Base-by-base conservation (phyloP, 2,888 invertebrate species). In the Diogma glabrata region DNA sequence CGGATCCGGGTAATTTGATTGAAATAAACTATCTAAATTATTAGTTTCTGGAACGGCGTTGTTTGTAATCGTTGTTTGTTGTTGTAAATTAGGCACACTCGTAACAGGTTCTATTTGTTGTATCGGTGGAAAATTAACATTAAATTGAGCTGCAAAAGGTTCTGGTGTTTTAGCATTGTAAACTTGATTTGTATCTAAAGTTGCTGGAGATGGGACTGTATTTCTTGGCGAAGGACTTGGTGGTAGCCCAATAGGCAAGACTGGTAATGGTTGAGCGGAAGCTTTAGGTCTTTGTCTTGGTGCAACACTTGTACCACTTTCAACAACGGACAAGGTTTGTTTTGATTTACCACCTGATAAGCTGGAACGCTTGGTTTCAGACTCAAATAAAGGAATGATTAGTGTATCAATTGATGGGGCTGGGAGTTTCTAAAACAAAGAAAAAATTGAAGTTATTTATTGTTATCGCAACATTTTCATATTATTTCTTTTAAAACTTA, bases 231-330 rank as follows among this genome's bases (percentile, higher is more conserved):
- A 73, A 19, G 77, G 77, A 64, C 76, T 76, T 30, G 76, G 75
- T 53, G 74, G 75, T 47, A 77, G 59, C 2, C 73, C 74, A 28
- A 77, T 59, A 7, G 75, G 74, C 48, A 77, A 63, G 58, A 70
- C 64, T 50, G 60, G 68, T 20, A 30, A 12, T 28, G 66, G 64
- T 50, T 73, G 68, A 6, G 70, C 67, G 55, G 63, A 60, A 20
- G 65, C 57, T 65, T 88, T 88, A 9, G 90, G 90, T 58, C 90
- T 73, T 64, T 88, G 87, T 49, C 89, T 72, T 3, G 89, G 89
- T 49, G 84, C 84, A 20, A 90, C 87, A 57, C 86, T 86, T 3
- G 90, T 90, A 51, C 84, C 83, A 3, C 67, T 62, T 63, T 84
- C 82, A 8, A 79, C 74, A 4, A 74, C 58, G 4, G 73, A 64